A percentile compares a stretch with the other conserved stretches of the same genome.
Conservation (phyloP, 2,888 invertebrate genomes). For the Patella depressa region DNA sequence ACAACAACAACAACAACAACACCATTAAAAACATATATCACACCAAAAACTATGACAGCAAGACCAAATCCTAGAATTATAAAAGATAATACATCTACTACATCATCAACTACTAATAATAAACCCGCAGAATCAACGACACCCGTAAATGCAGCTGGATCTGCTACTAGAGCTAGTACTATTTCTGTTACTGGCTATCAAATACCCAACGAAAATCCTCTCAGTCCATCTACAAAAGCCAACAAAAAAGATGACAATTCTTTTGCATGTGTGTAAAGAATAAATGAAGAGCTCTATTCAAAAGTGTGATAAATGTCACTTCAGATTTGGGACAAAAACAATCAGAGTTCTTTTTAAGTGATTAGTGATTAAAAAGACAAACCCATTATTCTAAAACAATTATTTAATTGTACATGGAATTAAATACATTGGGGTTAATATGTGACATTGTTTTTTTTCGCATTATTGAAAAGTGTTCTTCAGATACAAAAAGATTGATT, state of each 20-base stretch:
- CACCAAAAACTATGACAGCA: constrained; percentile 6
- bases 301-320: too few species aligned
- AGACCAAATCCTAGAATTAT: neutral
- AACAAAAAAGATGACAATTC: neutral
- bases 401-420: too few species aligned
- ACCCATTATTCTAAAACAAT: too few species aligned
- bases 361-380: too few species aligned
- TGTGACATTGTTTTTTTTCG: too few species aligned
- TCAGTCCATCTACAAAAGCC: neutral
- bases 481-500: too few species aligned
- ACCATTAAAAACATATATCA: constrained; percentile 9
- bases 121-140: neutral
- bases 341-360: too few species aligned
- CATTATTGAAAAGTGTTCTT: too few species aligned
- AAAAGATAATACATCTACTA: neutral
- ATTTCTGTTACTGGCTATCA: neutral
- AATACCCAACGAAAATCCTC: neutral
- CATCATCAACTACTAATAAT: neutral
- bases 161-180: neutral
- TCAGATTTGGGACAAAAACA: too few species aligned
- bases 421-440: too few species aligned
- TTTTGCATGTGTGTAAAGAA: neutral
- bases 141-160: neutral
- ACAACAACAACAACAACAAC: constrained; percentile 14
- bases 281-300: too few species aligned